phyloP scores from a whole-genome alignment of 1,140 invertebrate genomes.

The Solen grandis region DNA sequence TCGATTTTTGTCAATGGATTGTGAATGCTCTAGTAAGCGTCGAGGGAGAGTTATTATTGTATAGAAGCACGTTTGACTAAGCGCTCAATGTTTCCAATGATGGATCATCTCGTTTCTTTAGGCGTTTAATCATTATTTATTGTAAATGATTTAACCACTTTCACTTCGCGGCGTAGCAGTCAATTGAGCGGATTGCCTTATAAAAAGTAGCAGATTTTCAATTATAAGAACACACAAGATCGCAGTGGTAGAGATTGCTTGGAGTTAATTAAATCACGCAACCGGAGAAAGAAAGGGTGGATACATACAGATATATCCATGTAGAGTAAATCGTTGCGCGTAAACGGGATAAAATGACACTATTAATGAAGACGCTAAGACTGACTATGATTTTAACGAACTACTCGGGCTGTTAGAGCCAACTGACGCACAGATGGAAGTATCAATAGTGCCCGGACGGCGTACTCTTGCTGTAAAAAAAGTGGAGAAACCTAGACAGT shows the following conservation, averaged over 20 bases:
- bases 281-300: background rate
- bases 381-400: slow-evolving; percentile 27
- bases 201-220: slow-evolving; percentile 41
- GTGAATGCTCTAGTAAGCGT: background rate
- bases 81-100: background rate
- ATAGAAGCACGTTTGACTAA: background rate
- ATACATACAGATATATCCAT: background rate
- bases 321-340: background rate
- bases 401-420: too few species aligned
- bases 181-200: slow-evolving; percentile 48
- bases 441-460: too few species aligned
- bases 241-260: slow-evolving; percentile 41
- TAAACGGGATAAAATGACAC: background rate
- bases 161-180: slow-evolving; percentile 27
- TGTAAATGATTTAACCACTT: slow-evolving; percentile 53
- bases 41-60: background rate
- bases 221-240: slow-evolving; percentile 46
- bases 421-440: too few species aligned
- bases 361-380: background rate
- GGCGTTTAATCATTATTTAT: slow-evolving; percentile 54
- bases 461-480: too few species aligned
- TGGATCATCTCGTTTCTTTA: slow-evolving; percentile 11
- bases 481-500: too few species aligned
- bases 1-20: background rate
- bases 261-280: slow-evolving; percentile 55